Percentiles rank a stretch among this genome's conserved stretches.
Evolutionary conservation across 1,140 invertebrate genomes (phyloP).

Genomic region (Triops longicaudatus): DNA sequence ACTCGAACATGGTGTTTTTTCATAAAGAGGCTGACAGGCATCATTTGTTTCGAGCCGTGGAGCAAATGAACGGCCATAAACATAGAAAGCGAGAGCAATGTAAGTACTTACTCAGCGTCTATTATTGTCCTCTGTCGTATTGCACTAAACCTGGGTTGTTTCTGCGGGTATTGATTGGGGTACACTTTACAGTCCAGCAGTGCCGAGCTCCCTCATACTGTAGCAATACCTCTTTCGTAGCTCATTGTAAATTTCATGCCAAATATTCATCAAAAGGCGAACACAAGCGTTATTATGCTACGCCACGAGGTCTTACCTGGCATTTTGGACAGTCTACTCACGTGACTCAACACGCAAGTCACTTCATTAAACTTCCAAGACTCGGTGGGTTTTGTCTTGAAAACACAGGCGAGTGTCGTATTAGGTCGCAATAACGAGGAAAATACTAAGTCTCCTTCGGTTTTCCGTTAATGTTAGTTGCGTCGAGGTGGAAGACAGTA

Average conservation of each 20-base stretch:
- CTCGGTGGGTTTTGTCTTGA: neutral
- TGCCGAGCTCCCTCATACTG: neutral
- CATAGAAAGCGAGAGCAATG: neutral
- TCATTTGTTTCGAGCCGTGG: neutral
- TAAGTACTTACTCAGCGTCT: neutral
- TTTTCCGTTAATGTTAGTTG: neutral
- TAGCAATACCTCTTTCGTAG: neutral
- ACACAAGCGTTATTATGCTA: neutral
- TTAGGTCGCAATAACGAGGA: neutral
- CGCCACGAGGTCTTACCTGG: neutral
- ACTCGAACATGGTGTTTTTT: conserved; percentile 1
- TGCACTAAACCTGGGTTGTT: neutral
- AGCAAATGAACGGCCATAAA: neutral
- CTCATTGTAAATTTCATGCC: neutral
- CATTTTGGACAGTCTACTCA: neutral
- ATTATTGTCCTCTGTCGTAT: neutral
- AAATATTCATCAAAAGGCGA: neutral
- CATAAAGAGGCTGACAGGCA: neutral
- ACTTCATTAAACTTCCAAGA: neutral
- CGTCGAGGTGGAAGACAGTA: neutral
- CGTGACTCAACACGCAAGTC: conserved; percentile 1
- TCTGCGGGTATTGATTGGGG: conserved; percentile 3
- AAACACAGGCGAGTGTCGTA: neutral
- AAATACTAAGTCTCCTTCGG: neutral
- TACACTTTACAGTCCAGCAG: neutral